Evolutionary conservation across 2,113 vertebrate species (phyloP).

Genomic region (Enhydra lutris): DNA sequence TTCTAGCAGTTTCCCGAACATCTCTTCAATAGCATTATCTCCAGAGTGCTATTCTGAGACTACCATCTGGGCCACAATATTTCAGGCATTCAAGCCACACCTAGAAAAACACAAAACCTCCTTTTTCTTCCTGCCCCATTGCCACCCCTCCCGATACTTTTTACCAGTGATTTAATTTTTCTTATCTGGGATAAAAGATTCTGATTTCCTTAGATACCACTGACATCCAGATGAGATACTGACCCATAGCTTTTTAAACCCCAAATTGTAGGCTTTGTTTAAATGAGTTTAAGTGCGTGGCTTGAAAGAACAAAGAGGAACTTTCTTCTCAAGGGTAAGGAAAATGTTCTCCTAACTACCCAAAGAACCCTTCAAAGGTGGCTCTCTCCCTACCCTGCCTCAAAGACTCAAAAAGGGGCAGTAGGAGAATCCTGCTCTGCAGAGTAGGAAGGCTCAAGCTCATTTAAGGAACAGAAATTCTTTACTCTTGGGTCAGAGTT

Average conservation of each 20-base stretch:
- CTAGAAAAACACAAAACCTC: neutral
- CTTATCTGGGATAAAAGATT: neutral
- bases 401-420: neutral
- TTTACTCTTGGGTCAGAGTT: neutral
- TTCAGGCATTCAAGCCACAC: neutral
- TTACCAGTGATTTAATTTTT: neutral
- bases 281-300: neutral
- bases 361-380: neutral
- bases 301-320: constrained; percentile 2
- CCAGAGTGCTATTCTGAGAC: constrained; percentile 15
- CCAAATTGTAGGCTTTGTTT: neutral
- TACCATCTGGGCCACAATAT: constrained; percentile 21
- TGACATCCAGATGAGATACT: neutral
- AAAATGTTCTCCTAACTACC: neutral
- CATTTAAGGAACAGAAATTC: neutral
- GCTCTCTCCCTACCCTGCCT: neutral
- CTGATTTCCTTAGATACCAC: neutral
- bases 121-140: neutral
- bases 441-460: neutral
- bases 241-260: neutral
- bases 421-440: neutral
- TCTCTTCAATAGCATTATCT: constrained; percentile 32
- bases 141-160: neutral
- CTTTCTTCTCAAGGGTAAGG: neutral
- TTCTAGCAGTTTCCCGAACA: neutral